phyloP scores from a whole-genome alignment of 53 echinoderm and acorn worm genomes.

The Crossaster papposus region DNA sequence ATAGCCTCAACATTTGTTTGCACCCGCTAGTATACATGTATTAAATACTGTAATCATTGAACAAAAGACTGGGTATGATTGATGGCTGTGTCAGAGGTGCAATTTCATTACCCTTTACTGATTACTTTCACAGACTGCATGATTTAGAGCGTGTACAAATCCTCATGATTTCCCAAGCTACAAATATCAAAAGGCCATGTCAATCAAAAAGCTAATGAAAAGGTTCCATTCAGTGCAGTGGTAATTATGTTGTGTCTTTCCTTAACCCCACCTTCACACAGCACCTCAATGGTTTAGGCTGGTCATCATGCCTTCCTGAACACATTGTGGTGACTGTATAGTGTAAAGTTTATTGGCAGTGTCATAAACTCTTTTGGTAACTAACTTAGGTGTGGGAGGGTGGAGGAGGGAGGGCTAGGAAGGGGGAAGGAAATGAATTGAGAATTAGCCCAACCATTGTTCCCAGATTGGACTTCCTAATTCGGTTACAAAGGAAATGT shows the following conservation, averaged over 20 bases:
- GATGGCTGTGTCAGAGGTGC: not conserved
- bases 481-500: not conserved
- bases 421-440: too few relatives aligned
- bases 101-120: not conserved
- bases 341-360: not conserved
- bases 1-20: not conserved
- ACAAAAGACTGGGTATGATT: not conserved
- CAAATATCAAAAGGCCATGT: slow-evolving; percentile 19
- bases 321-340: not conserved
- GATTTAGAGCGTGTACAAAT: not conserved
- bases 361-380: not conserved
- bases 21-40: too few relatives aligned
- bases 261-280: not conserved
- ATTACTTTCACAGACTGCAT: not conserved
- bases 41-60: too few relatives aligned
- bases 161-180: not conserved
- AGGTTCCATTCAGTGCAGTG: not conserved
- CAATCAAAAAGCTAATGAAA: slow-evolving; percentile 26
- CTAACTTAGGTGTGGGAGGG: not conserved
- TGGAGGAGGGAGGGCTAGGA: not conserved
- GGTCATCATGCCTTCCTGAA: slow-evolving; percentile 27
- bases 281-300: not conserved
- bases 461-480: slow-evolving; percentile 27
- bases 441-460: not conserved
- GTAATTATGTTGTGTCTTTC: slow-evolving; percentile 52